Evolutionary conservation across 2,113 vertebrate genomes (phyloP).

Genomic region (Peromyscus polionotus): DNA sequence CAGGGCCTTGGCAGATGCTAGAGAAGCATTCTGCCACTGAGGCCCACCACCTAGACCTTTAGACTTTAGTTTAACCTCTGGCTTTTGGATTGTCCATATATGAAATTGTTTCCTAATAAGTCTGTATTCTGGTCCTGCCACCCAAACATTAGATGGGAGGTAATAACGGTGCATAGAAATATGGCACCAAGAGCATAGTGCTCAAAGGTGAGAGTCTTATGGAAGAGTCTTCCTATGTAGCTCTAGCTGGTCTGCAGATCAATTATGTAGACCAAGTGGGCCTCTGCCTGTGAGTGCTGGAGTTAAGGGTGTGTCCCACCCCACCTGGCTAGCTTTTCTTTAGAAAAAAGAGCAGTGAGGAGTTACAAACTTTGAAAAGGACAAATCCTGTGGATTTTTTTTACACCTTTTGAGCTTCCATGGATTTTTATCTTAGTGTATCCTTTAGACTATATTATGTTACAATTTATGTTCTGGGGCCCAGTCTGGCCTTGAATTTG

Average conservation of each 20-base stretch:
- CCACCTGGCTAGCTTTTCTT: not conserved
- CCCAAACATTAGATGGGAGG: conserved; percentile 27
- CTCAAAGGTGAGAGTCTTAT: not conserved
- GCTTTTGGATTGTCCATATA: conserved; percentile 24
- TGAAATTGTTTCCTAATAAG: conserved; percentile 45
- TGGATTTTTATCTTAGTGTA: not conserved
- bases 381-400: not conserved
- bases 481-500: not conserved
- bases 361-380: not conserved
- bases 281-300: not conserved
- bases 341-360: not conserved
- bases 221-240: not conserved
- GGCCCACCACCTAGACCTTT: not conserved
- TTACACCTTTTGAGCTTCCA: not conserved
- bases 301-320: not conserved
- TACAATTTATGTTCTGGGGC: not conserved
- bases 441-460: not conserved
- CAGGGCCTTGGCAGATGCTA: not conserved
- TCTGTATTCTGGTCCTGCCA: not conserved
- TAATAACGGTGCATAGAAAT: conserved; percentile 11
- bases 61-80: conserved; percentile 18
- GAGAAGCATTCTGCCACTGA: not conserved
- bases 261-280: not conserved
- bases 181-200: not conserved
- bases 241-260: not conserved